Evolutionary conservation across 2,888 invertebrate genomes (phyloP).

Genomic region (Glyphotaelius pellucidus): DNA sequence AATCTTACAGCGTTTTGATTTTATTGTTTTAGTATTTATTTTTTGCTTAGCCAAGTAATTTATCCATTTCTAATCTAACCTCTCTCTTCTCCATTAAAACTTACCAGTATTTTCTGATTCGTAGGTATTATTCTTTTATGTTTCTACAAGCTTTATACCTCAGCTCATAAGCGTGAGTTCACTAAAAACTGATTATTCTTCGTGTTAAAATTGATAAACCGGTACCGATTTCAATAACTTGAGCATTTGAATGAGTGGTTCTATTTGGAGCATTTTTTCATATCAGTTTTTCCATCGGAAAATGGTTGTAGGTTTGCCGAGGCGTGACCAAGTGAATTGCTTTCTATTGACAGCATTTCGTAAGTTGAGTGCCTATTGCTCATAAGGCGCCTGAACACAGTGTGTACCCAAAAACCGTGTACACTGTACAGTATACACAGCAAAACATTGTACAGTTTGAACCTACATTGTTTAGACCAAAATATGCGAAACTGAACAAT

Average conservation of each 20-base stretch:
- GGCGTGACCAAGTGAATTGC: not conserved
- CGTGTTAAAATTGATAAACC: not conserved
- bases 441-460: not conserved
- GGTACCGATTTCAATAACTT: not conserved
- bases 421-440: not conserved
- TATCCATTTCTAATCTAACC: not conserved
- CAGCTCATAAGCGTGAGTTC: not conserved
- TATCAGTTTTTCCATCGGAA: not conserved
- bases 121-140: not conserved
- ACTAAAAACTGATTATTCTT: not conserved
- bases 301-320: not conserved
- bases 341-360: constrained; percentile 36
- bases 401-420: not conserved
- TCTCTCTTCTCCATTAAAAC: not conserved
- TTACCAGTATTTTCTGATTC: not conserved
- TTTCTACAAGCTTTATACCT: not conserved
- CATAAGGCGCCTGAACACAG: not conserved
- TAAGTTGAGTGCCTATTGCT: not conserved
- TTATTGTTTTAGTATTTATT: not conserved
- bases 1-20: not conserved
- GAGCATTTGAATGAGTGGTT: not conserved
- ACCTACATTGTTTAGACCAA: not conserved
- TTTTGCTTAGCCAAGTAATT: not conserved
- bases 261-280: not conserved
- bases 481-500: not conserved